A percentile compares a stretch with the other conserved stretches of the same genome.
Conservation (phyloP, 2,113 vertebrate species). For the Peromyscus maniculatus region DNA sequence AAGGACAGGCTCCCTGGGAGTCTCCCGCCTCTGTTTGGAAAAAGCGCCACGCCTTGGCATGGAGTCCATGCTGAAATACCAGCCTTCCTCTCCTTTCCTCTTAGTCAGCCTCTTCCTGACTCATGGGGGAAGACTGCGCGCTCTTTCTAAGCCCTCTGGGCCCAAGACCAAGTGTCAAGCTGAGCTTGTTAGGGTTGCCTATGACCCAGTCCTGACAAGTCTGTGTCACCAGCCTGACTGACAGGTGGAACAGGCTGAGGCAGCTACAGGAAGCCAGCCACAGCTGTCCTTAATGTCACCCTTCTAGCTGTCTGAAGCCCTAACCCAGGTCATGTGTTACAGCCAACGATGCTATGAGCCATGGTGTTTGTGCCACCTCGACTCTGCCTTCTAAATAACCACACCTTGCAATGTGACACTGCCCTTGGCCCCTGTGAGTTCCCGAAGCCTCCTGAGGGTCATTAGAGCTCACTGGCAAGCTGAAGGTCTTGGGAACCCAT, state of each 20-base stretch:
- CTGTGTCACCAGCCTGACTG: slow-evolving; percentile 42
- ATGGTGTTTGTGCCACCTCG: neutral
- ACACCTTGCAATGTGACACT: neutral
- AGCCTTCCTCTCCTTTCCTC: neutral
- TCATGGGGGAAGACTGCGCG: neutral
- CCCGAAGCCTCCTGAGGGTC: neutral
- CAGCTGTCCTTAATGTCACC: neutral
- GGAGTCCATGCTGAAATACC: neutral
- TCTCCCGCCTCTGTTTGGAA: neutral
- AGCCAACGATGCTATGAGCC: neutral
- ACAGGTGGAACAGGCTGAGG: slow-evolving; percentile 60
- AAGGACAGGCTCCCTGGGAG: neutral
- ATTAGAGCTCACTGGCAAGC: neutral
- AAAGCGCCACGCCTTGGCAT: neutral
- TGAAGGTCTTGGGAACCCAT: neutral
- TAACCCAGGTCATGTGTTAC: neutral
- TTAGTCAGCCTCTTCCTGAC: neutral
- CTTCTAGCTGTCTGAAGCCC: neutral
- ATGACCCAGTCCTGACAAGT: slow-evolving; percentile 8
- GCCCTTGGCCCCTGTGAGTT: neutral
- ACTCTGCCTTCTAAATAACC: slow-evolving; percentile 13
- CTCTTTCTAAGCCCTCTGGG: neutral
- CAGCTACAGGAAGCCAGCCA: slow-evolving; percentile 3
- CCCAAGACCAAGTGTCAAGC: neutral
- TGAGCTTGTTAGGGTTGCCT: neutral